Evolutionary conservation across 1,140 invertebrate species (phyloP).

Genomic region (Drosophila erecta): DNA sequence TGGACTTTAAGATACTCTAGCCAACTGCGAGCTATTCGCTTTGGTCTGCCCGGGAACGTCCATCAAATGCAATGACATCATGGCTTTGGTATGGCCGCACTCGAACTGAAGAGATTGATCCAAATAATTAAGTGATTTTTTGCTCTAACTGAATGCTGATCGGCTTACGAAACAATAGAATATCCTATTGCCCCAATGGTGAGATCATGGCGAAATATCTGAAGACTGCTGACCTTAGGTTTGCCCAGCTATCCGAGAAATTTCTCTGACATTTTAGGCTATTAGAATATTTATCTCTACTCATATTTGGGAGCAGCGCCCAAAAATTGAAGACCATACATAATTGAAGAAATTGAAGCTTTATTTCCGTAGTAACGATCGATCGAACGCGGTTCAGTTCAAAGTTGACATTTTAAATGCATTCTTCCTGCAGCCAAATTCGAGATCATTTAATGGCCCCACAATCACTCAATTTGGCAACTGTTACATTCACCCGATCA

Average conservation of each 20-base stretch:
- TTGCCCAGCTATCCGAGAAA: not conserved
- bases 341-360: not conserved
- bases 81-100: slow-evolving; percentile 38
- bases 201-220: slow-evolving; percentile 29
- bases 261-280: not conserved
- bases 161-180: slow-evolving; percentile 39
- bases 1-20: slow-evolving; percentile 35
- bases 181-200: slow-evolving; percentile 35
- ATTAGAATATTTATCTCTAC: not conserved
- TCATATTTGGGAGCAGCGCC: not conserved
- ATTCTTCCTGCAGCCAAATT: slow-evolving; percentile 37
- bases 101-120: slow-evolving; percentile 46
- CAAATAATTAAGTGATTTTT: slow-evolving; percentile 51
- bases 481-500: slow-evolving; percentile 60
- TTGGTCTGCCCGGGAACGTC: slow-evolving; percentile 20
- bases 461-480: slow-evolving; percentile 37
- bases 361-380: not conserved
- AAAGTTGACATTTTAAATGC: slow-evolving; percentile 42
- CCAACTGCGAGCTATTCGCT: slow-evolving; percentile 17
- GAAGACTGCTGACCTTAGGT: slow-evolving; percentile 21
- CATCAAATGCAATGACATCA: slow-evolving; percentile 52
- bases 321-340: not conserved
- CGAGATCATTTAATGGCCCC: slow-evolving; percentile 23
- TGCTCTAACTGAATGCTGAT: slow-evolving; percentile 22
- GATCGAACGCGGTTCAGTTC: not conserved